A percentile compares a stretch with the other conserved stretches of the same genome.
These are phyloP conservation scores for Neofelis nebulosa DNA, from an alignment of 2,113 vertebrate species.

Conservation along the genomic window DNA sequence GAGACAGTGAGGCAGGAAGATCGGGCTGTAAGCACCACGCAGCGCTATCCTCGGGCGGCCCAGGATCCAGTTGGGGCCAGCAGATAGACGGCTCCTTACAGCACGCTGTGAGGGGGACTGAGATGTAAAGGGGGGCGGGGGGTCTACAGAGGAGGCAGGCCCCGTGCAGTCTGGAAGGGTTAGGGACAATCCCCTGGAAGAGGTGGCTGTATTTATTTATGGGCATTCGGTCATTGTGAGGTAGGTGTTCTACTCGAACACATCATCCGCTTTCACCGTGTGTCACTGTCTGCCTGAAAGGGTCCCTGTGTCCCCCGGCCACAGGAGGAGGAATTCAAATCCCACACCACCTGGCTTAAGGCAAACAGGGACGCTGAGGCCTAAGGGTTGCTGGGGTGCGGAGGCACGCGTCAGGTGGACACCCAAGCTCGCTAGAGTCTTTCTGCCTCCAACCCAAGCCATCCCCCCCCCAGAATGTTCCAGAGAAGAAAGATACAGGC, in stretches of 20 bases:
- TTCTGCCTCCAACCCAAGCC: fast-evolving
- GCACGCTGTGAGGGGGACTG: neutral
- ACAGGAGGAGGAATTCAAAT: neutral
- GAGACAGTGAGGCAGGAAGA: neutral
- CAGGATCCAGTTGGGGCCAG: fast-evolving
- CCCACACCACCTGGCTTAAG: neutral
- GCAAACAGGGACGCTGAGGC: neutral
- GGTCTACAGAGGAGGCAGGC: neutral
- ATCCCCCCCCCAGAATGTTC: neutral
- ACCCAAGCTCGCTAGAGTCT: neutral
- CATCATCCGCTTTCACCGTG: neutral
- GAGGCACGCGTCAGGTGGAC: fast-evolving
- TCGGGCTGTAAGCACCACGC: fast-evolving
- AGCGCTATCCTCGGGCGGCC: fast-evolving
- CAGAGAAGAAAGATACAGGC: neutral
- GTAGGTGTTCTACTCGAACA: neutral
- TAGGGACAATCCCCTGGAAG: neutral
- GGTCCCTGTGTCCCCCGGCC: neutral
- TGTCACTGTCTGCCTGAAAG: neutral
- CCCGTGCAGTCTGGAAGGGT: too few relatives aligned
- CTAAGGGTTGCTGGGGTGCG: neutral
- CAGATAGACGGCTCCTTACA: too few relatives aligned
- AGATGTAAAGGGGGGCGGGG: neutral
- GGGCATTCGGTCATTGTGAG: neutral
- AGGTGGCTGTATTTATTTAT: neutral